Percentiles rank a stretch among this genome's conserved stretches.
Evolutionary conservation across 2,888 invertebrate species (phyloP).

Genomic region (Dione vanillae): DNA sequence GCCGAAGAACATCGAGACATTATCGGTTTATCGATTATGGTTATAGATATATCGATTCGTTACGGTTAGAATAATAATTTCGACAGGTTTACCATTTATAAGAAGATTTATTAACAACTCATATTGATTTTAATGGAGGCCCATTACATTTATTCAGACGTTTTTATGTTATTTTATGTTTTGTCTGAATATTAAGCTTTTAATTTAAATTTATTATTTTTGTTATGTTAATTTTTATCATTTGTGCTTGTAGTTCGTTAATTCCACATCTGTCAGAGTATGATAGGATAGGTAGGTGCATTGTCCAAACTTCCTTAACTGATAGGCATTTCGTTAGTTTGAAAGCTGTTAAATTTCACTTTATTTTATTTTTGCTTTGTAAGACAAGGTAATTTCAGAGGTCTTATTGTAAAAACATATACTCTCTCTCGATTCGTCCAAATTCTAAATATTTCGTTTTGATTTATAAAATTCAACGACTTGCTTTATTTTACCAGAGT

Average conservation of each 20-base stretch:
- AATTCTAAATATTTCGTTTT: too few species aligned
- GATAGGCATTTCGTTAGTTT: too few species aligned
- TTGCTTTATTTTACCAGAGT: too few species aligned
- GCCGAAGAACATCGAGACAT: constrained; percentile 33
- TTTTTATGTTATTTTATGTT: constrained; percentile 39
- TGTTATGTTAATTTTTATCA: not conserved
- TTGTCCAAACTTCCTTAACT: too few species aligned
- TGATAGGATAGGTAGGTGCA: too few species aligned
- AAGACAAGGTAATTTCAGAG: too few species aligned
- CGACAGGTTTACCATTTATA: constrained; percentile 46
- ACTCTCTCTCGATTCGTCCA: too few species aligned
- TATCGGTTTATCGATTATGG: constrained; percentile 35
- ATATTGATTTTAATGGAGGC: constrained; percentile 50
- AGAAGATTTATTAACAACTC: constrained; percentile 49
- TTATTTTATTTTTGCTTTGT: too few species aligned
- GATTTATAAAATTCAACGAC: too few species aligned
- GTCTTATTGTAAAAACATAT: too few species aligned
- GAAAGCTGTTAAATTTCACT: too few species aligned
- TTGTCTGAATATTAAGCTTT: constrained; percentile 17
- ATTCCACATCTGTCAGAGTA: too few species aligned
- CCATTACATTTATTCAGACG: constrained; percentile 43
- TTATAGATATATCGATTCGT: constrained; percentile 45
- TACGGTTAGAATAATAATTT: constrained; percentile 44
- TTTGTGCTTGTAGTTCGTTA: not conserved
- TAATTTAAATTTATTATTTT: constrained; percentile 1